Evolutionary conservation across 2,113 vertebrate genomes (phyloP), one percentile per base, ranked within the genome.

Genomic region (Grallaria varia): DNA sequence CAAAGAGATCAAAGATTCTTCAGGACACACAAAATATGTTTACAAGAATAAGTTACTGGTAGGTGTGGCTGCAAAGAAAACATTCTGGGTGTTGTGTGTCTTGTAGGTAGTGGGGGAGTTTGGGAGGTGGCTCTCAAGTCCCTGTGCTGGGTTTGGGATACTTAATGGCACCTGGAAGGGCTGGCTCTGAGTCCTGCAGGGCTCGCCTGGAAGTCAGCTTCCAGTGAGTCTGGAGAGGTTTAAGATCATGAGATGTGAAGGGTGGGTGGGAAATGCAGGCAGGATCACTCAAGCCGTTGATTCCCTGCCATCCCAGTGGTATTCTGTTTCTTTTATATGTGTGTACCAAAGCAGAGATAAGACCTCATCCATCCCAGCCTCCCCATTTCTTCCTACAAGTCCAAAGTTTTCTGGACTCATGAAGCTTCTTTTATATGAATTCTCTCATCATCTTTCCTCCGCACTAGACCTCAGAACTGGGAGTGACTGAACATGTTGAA

Each of bases 31-130:
- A 53, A 99, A 99, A 98, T 99, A 99, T 95, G 99, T 99, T 98
- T 99, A 98, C 99, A 99, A 99, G 98, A 99, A 99, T 98, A 99
- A 98, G 97, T 98, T 99, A 97, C 99, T 99, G 99, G 99, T 99
- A 98, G 94, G 98, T 98, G 95, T 96, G 90, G 72, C 77, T 74
- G 59, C 74, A 92, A 78, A 82, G 62, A 55, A 79, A 52, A 72
- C 80, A 60, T 53, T 87, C 47, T 55, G 35, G 11, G 39, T 86
- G 53, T 94, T 77, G 56, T 55, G 14, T 19, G 72, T 68, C 66
- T 56, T 78, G 42, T 66, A 69, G 76, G 83, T 72, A 86, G 85
- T 56, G 55, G 22, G 56, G 24, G 33, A 2, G 27, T 67, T 74
- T 86, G 53, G 58, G 64, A 49, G 45, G 31, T 72, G 63, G 35